Evolutionary conservation across 1,140 invertebrate genomes (phyloP).

Genomic region (Bombus impatiens): DNA sequence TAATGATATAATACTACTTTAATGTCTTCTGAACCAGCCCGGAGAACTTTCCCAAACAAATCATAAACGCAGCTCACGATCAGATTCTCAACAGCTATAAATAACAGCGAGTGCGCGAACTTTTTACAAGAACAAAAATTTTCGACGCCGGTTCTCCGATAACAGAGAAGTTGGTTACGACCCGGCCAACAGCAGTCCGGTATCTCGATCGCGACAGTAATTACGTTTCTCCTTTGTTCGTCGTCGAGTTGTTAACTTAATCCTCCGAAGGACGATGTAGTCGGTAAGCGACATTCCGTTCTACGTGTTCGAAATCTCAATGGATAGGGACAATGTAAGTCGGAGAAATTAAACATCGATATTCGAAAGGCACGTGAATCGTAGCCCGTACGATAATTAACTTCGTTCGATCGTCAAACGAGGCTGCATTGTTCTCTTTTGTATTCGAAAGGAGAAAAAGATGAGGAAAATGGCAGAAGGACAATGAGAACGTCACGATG

Average conservation of each 20-base stretch:
- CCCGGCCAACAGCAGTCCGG: not conserved
- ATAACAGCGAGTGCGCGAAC: not conserved
- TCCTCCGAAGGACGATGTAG: constrained; percentile 9
- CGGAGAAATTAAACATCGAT: constrained; percentile 33
- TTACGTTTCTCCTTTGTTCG: constrained; percentile 10
- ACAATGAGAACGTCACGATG: not conserved
- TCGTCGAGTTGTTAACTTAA: constrained; percentile 26
- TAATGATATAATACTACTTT: not conserved
- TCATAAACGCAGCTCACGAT: not conserved
- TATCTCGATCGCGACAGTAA: constrained; percentile 12
- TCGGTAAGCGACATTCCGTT: not conserved
- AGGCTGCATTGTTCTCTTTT: constrained; percentile 3
- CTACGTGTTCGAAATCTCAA: constrained; percentile 8
- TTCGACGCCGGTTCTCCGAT: not conserved
- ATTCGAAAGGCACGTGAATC: constrained; percentile 8
- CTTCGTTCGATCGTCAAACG: constrained; percentile 28
- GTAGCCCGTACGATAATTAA: constrained; percentile 15
- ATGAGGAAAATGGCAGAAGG: not conserved
- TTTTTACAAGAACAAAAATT: not conserved
- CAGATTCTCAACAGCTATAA: not conserved
- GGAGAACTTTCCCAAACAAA: not conserved
- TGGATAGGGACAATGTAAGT: constrained; percentile 20
- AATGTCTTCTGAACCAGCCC: not conserved
- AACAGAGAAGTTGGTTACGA: not conserved
- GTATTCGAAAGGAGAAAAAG: not conserved